These are phyloP conservation scores for Aptenodytes forsteri DNA, from an alignment of 2,113 vertebrate species.

Conservation along the genomic window DNA sequence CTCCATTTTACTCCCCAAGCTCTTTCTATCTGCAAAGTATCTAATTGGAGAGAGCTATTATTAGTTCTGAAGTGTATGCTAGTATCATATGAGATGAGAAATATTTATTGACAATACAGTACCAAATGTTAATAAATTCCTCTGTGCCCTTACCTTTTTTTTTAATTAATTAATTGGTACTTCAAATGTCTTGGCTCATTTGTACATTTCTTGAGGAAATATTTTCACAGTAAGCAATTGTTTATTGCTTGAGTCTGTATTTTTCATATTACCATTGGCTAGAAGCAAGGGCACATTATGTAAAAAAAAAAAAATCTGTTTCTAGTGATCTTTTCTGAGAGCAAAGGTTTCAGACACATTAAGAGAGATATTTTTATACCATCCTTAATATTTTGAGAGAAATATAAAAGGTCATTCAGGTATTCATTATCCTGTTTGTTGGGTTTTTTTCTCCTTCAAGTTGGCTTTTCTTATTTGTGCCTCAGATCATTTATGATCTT, in stretches of 20 bases:
- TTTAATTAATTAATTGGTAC: neutral
- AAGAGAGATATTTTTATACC: neutral
- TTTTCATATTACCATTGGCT: neutral
- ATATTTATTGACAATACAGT: neutral
- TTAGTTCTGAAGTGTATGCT: neutral
- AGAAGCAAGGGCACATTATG: neutral
- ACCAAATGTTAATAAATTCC: neutral
- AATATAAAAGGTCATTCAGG: neutral
- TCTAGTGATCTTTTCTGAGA: neutral
- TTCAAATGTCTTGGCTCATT: neutral
- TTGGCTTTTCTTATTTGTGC: neutral
- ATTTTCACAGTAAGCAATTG: neutral
- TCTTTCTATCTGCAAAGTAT: neutral
- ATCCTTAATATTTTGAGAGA: neutral
- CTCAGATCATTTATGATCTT: neutral
- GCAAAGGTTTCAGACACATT: neutral
- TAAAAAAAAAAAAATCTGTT: neutral
- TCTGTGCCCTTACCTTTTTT: neutral
- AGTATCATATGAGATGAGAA: neutral
- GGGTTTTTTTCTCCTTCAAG: neutral
- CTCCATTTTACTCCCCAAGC: neutral
- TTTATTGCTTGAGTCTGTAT: neutral
- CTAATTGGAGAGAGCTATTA: neutral
- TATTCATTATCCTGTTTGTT: neutral
- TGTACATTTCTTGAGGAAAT: neutral